Evolutionary conservation across 2,797 vertebrate genomes (phyloP), one percentile per base, ranked within the genome.

Genomic region (Sebastes baramenuke): DNA sequence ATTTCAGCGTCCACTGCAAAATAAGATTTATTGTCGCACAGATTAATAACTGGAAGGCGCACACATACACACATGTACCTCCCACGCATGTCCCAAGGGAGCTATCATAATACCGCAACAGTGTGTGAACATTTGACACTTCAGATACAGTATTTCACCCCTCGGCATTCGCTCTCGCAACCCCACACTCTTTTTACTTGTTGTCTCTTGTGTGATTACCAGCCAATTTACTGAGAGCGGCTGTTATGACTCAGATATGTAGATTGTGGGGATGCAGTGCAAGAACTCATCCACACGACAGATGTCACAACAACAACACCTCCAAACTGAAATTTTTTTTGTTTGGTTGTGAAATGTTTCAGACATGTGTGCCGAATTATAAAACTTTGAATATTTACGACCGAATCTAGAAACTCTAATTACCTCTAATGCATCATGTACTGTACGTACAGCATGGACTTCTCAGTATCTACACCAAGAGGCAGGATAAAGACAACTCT

Each of bases 21-120:
- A 90, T 91, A 75, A 88, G 82, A 92, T 92, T 85, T 90, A 89
- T 92, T 92, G 88, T 92, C 83, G 83, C 76, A 65, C 73, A 88
- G 89, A 93, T 94, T 91, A 93, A 91, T 93, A 92, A 89, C 73
- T 59, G 71, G 71, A 84, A 22, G 62, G 59, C 55, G 77, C 59
- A 70, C 60, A 58, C 54, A 67, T 64, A 29, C 16, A 67, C 14
- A 34, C 2, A 34, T 3, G 14, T 29, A 71, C 59, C 75, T 64
- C 82, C 80, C 78, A 77, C 52, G 6, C 73, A 72, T 65, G 60
- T 85, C 75, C 80, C 58, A 52, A 59, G 64, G 56, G 85, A 79
- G 61, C 65, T 61, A 69, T 79, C 72, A 70, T 80, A 72, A 61
- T 56, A 66, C n/a, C 25, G 5, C 3, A 2, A 75, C 38, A 62